Percentiles rank a stretch among this genome's conserved stretches.
phyloP scores from a whole-genome alignment of 2,888 invertebrate species.

The Calephelis perditalis region DNA sequence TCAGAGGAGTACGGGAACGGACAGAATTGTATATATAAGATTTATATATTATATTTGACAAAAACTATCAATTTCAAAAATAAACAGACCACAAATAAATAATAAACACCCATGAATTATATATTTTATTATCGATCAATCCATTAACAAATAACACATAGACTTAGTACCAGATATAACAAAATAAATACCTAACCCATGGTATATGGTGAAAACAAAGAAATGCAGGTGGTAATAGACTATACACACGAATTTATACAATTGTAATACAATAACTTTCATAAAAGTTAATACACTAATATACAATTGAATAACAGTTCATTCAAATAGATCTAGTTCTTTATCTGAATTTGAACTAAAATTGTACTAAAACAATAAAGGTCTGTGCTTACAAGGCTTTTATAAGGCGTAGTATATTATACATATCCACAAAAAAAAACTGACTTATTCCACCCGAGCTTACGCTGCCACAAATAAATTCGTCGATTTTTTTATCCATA shows the following conservation, averaged over 20 bases:
- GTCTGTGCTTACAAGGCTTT: constrained; percentile 32
- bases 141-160: constrained; percentile 71
- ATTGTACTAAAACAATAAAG: constrained; percentile 67
- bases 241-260: constrained; percentile 39
- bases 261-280: constrained; percentile 33
- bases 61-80: background rate
- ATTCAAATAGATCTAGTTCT: constrained; percentile 42
- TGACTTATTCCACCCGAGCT: too few species aligned
- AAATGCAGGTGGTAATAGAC: constrained; percentile 49
- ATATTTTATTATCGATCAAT: constrained; percentile 71
- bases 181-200: constrained; percentile 75
- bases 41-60: too few species aligned
- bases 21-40: too few species aligned
- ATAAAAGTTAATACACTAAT: constrained; percentile 50
- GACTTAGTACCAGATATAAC: constrained; percentile 72
- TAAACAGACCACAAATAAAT: constrained; percentile 37
- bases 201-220: constrained; percentile 49
- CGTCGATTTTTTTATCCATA: too few species aligned
- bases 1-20: too few species aligned
- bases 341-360: constrained; percentile 60
- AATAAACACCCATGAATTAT: constrained; percentile 54
- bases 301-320: constrained; percentile 44
- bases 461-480: too few species aligned
- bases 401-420: too few species aligned
- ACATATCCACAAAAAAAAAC: too few species aligned